These are phyloP conservation scores for Mormyrops attenuatus DNA, from an alignment of 2,797 vertebrate species.

Conservation along the genomic window DNA sequence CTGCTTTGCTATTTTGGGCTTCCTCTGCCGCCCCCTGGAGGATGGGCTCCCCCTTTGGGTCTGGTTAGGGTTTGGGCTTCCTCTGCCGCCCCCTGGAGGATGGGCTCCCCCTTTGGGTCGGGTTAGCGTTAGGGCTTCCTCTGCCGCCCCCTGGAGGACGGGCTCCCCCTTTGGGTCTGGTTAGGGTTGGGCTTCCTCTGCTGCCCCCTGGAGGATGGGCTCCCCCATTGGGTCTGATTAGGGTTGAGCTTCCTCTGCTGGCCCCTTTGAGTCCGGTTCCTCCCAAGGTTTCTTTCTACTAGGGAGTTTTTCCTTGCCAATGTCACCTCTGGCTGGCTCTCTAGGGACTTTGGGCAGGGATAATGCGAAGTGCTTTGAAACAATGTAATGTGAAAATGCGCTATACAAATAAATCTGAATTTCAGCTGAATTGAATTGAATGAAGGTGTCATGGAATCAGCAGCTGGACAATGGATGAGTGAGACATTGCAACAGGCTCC, in stretches of 20 bases:
- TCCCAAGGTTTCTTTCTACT: too few species aligned
- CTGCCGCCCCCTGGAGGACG: background rate
- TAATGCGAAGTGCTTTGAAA: background rate
- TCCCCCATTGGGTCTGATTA: background rate
- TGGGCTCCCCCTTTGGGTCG: too few species aligned
- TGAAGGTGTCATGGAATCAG: background rate
- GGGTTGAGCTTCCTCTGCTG: background rate
- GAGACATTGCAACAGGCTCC: background rate
- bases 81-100: too few species aligned
- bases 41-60: background rate
- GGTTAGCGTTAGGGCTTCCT: too few species aligned
- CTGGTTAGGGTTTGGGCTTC: background rate
- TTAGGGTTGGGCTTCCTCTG: background rate
- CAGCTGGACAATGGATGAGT: background rate
- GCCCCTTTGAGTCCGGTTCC: too few species aligned
- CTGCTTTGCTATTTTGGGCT: background rate
- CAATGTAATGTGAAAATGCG: background rate
- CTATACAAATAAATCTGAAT: background rate
- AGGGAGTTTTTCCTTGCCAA: too few species aligned
- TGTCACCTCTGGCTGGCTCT: background rate
- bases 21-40: background rate
- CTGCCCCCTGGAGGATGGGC: background rate
- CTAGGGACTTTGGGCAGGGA: background rate
- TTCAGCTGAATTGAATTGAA: background rate
- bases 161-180: background rate